A percentile compares a stretch with the other conserved stretches of the same genome.
Conservation (phyloP, 2,888 invertebrate genomes). For the Coecobrya sp. region DNA sequence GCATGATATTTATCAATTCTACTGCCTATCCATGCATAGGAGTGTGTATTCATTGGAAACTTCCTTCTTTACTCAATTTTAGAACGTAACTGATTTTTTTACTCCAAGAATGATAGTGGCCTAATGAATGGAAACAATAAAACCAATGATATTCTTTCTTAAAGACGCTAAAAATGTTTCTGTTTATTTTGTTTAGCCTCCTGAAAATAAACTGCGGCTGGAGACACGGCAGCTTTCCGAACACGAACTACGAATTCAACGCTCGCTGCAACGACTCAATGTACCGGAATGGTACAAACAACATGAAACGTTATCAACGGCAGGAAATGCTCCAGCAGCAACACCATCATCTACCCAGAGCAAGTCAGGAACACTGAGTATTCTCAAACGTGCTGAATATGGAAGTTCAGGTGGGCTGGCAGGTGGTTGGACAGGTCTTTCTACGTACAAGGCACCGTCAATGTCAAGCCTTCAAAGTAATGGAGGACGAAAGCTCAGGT, state of each 20-base stretch:
- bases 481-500: conserved; percentile 84
- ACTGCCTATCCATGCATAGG: no score
- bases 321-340: conserved; percentile 82
- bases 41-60: no score
- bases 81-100: no score
- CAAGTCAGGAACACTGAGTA: conserved; percentile 72
- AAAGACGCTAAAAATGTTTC: not conserved
- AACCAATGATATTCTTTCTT: no score
- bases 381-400: conserved; percentile 84
- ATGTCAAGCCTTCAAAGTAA: conserved; percentile 88
- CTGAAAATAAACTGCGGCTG: conserved; percentile 97
- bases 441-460: conserved; percentile 95
- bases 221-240: conserved; percentile 94
- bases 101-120: no score
- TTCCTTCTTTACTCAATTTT: no score
- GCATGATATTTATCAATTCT: no score
- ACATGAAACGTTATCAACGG: conserved; percentile 90
- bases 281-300: conserved; percentile 98
- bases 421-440: conserved; percentile 90
- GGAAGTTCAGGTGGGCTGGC: conserved; percentile 89
- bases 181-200: conserved; percentile 90
- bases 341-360: conserved; percentile 51
- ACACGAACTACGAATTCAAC: conserved; percentile 97
- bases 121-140: no score
- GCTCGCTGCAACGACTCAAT: conserved; percentile 97